Conservation (phyloP, 2,888 invertebrate genomes). For the Timandra comae region DNA sequence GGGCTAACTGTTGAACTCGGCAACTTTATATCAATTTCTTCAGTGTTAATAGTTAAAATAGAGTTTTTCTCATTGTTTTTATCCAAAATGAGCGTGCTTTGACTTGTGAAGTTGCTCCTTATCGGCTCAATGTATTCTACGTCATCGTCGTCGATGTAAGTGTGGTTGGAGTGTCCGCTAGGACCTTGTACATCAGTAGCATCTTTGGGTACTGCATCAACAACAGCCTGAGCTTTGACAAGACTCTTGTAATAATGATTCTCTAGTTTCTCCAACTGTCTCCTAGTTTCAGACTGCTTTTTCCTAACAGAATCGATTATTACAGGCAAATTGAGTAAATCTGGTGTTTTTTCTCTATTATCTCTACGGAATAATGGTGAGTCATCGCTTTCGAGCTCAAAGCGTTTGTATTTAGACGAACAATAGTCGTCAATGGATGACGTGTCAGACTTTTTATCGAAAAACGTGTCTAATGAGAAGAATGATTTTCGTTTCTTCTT, state of each 20-base stretch:
- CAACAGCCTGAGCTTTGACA: constrained; percentile 53
- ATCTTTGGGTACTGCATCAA: constrained; percentile 67
- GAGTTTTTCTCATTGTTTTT: constrained; percentile 60
- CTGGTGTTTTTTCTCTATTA: constrained; percentile 59
- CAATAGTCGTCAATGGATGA: constrained; percentile 71
- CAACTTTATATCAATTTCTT: constrained; percentile 64
- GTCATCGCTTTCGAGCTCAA: constrained; percentile 70
- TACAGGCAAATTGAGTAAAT: constrained; percentile 62
- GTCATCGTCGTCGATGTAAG: constrained; percentile 58
- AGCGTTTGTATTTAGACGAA: constrained; percentile 71
- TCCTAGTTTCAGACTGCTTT: constrained; percentile 62
- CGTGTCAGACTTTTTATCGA: constrained; percentile 70
- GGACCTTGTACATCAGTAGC: constrained; percentile 60
- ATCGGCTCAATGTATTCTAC: constrained; percentile 74
- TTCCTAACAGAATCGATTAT: constrained; percentile 68
- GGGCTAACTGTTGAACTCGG: constrained; percentile 68
- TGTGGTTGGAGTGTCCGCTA: constrained; percentile 58
- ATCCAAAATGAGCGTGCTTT: constrained; percentile 67
- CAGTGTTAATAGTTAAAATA: constrained; percentile 60
- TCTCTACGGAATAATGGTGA: constrained; percentile 64
- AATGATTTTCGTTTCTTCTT: constrained; percentile 72
- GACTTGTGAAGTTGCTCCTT: constrained; percentile 66
- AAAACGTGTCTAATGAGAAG: constrained; percentile 71
- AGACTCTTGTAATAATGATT: constrained; percentile 67
- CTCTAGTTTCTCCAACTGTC: constrained; percentile 69